A percentile compares a stretch with the other conserved stretches of the same genome.
phyloP scores from a whole-genome alignment of 2,797 vertebrate species.

The Poecilia velifera region DNA sequence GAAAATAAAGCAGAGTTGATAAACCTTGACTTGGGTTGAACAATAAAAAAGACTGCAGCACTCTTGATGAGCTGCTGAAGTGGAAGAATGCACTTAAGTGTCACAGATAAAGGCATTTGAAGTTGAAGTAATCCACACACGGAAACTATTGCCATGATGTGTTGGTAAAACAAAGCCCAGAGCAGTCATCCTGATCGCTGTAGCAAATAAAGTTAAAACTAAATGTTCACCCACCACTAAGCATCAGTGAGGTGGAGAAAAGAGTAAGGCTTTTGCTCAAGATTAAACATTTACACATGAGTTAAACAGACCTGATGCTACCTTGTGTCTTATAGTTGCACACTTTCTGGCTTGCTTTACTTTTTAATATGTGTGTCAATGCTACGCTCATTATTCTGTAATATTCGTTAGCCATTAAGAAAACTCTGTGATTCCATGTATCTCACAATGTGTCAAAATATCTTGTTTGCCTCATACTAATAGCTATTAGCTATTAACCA shows the following conservation, averaged over 20 bases:
- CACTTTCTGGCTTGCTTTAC: not conserved
- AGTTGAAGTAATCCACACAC: constrained; percentile 29
- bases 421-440: not conserved
- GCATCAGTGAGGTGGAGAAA: not conserved
- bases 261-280: not conserved
- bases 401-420: constrained; percentile 2
- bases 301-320: not conserved
- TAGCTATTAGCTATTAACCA: not conserved
- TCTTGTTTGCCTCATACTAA: constrained; percentile 15
- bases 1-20: constrained; percentile 27
- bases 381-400: not conserved
- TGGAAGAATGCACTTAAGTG: constrained; percentile 28
- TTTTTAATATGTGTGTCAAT: not conserved
- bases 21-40: constrained; percentile 30
- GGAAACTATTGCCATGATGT: constrained; percentile 33
- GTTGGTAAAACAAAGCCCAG: constrained; percentile 24
- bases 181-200: constrained; percentile 7
- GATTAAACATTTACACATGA: constrained; percentile 5
- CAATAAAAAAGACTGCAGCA: constrained; percentile 14
- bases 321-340: not conserved
- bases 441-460: constrained; percentile 8
- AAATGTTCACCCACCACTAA: constrained; percentile 3
- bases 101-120: constrained; percentile 33
- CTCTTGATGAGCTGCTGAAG: constrained; percentile 32
- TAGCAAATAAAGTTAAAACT: constrained; percentile 19